Conservation (phyloP, 2,797 vertebrate species). For the Dicrostonyx torquatus region DNA sequence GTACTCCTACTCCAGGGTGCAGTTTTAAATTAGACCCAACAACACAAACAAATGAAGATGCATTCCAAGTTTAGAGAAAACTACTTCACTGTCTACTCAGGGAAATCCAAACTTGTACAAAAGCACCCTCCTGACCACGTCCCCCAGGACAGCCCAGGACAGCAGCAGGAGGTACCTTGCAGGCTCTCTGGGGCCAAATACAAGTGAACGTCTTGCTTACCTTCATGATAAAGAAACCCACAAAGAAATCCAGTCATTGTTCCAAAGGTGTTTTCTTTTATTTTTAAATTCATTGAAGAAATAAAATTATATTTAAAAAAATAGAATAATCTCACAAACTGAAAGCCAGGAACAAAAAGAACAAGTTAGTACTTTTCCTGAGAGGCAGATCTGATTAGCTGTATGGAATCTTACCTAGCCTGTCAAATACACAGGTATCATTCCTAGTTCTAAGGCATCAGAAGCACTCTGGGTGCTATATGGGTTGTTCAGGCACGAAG, state of each 20-base stretch:
- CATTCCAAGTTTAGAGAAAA: background rate
- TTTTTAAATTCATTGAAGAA: conserved; percentile 80
- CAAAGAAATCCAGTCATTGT: conserved; percentile 68
- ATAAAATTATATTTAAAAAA: conserved; percentile 83
- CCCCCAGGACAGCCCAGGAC: background rate
- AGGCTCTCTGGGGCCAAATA: background rate
- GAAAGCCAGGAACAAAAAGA: conserved; percentile 75
- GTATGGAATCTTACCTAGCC: conserved; percentile 66
- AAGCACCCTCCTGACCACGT: background rate
- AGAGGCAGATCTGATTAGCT: conserved; percentile 72
- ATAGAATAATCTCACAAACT: conserved; percentile 80
- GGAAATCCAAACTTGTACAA: background rate
- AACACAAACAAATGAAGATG: background rate
- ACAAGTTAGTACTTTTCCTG: conserved; percentile 76
- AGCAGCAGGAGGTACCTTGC: background rate
- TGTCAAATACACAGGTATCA: conserved; percentile 53
- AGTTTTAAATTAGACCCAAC: background rate
- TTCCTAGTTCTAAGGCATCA: conserved; percentile 75
- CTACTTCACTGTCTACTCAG: background rate
- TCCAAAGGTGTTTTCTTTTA: conserved; percentile 77
- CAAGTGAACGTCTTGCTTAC: background rate
- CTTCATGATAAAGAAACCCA: conserved; percentile 66
- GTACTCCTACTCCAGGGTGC: background rate
- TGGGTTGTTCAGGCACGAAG: conserved; percentile 29
- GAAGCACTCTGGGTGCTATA: conserved; percentile 50